Percentiles rank a stretch among this genome's conserved stretches.
Conservation (phyloP, 2,888 invertebrate genomes). For the Spatulosminthurus flaviceps region DNA sequence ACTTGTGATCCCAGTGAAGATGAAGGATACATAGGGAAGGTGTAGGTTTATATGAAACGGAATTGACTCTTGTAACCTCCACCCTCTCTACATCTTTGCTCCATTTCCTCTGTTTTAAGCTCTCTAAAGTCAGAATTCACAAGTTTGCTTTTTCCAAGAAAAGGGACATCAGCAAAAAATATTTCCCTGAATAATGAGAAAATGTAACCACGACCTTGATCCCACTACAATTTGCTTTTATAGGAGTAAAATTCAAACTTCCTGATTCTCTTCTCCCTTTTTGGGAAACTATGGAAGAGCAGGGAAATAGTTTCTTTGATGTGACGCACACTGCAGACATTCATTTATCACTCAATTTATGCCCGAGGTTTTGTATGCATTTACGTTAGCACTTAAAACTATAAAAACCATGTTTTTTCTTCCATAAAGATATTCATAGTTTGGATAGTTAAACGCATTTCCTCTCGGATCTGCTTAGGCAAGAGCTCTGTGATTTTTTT, state of each 20-base stretch:
- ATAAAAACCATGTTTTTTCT: neutral
- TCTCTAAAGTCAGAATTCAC: no score
- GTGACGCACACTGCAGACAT: slow-evolving; percentile 31
- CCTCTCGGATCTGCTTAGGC: neutral
- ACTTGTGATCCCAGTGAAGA: neutral
- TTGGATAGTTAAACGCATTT: neutral
- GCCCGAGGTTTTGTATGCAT: slow-evolving; percentile 24
- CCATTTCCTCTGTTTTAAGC: no score
- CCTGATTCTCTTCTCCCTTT: neutral
- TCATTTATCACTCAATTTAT: slow-evolving; percentile 42
- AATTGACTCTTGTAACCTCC: neutral
- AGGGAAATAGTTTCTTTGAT: slow-evolving; percentile 21
- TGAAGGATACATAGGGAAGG: no score
- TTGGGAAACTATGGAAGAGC: neutral
- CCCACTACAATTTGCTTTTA: neutral
- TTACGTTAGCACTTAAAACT: neutral
- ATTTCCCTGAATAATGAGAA: neutral
- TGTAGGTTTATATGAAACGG: no score
- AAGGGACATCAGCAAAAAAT: neutral
- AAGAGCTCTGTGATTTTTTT: neutral
- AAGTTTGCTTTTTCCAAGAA: no score
- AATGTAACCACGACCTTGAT: neutral
- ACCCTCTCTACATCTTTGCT: neutral
- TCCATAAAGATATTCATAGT: neutral
- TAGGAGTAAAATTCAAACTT: neutral